phyloP scores from a whole-genome alignment of 2,888 invertebrate species.

The Andrena dorsata region DNA sequence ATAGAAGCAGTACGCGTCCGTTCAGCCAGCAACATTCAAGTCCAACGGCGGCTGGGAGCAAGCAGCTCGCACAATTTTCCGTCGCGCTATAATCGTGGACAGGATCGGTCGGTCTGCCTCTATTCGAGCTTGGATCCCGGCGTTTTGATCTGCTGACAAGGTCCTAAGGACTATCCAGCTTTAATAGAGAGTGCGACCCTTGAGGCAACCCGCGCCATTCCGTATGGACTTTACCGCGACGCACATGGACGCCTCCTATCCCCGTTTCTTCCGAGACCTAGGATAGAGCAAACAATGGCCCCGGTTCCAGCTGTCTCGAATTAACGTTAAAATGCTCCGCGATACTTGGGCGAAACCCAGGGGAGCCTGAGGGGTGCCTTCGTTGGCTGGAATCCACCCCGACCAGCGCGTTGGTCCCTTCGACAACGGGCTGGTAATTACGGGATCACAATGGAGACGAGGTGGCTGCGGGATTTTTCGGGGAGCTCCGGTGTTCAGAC shows the following conservation, averaged over 20 bases:
- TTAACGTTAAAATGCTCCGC: constrained; percentile 68
- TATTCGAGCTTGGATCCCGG: constrained; percentile 40
- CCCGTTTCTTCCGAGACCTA: constrained; percentile 65
- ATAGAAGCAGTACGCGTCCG: not conserved
- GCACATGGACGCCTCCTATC: constrained; percentile 37
- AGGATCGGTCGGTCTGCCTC: not conserved
- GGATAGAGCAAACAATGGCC: constrained; percentile 62
- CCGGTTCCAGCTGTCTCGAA: constrained; percentile 60
- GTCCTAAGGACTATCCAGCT: constrained; percentile 51
- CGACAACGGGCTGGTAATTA: constrained; percentile 48
- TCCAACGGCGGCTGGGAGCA: not conserved
- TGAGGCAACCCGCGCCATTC: constrained; percentile 70
- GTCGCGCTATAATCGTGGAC: constrained; percentile 23
- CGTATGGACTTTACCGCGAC: constrained; percentile 51
- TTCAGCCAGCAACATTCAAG: not conserved
- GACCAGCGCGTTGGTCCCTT: constrained; percentile 18
- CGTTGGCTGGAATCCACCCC: constrained; percentile 60
- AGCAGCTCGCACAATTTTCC: constrained; percentile 13
- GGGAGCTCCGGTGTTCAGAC: not conserved
- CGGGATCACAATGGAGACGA: constrained; percentile 34
- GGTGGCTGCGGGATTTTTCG: constrained; percentile 15
- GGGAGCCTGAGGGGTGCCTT: constrained; percentile 46
- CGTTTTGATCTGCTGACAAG: constrained; percentile 69
- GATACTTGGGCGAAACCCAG: constrained; percentile 64
- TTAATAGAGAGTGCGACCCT: constrained; percentile 74